These are phyloP conservation scores for Pachypanchax playfairii DNA, from an alignment of 2,113 vertebrate genomes.

Conservation along the genomic window DNA sequence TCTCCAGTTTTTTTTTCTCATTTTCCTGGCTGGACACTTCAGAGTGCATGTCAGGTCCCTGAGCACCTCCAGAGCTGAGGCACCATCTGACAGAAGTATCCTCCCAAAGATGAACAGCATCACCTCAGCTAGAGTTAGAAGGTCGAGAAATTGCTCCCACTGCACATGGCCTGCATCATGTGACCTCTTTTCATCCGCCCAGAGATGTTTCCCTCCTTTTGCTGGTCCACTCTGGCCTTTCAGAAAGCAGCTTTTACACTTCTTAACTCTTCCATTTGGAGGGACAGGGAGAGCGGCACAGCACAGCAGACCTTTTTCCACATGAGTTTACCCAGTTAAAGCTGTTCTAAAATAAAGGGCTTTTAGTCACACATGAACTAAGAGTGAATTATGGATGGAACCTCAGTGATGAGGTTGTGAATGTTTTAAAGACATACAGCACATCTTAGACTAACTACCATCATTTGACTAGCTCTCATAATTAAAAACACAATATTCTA, in stretches of 20 bases:
- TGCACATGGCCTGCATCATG: constrained; percentile 78
- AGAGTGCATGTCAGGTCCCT: constrained; percentile 86
- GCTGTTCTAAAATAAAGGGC: constrained; percentile 75
- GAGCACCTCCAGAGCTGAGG: constrained; percentile 76
- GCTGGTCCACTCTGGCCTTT: constrained; percentile 68
- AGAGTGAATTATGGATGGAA: constrained; percentile 77
- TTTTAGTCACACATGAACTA: constrained; percentile 72
- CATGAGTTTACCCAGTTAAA: constrained; percentile 79
- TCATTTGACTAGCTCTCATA: constrained; percentile 73
- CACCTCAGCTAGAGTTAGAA: constrained; percentile 91
- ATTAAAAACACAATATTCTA: constrained; percentile 75
- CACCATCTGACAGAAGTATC: constrained; percentile 89
- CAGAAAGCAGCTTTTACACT: constrained; percentile 89
- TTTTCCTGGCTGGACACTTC: constrained; percentile 80
- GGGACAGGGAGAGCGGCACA: constrained; percentile 70
- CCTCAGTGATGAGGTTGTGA: constrained; percentile 73
- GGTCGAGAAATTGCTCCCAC: constrained; percentile 97
- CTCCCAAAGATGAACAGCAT: constrained; percentile 94
- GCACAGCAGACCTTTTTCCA: constrained; percentile 78
- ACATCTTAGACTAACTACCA: constrained; percentile 57
- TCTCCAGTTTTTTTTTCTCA: constrained; percentile 71
- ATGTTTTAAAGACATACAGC: constrained; percentile 77
- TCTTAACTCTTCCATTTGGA: constrained; percentile 86
- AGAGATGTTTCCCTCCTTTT: constrained; percentile 36
- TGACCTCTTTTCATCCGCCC: constrained; percentile 48